Percentiles rank a stretch among this genome's conserved stretches.
These are phyloP conservation scores for Leptonema lineaticorne DNA, from an alignment of 1,140 invertebrate species.

Conservation along the genomic window DNA sequence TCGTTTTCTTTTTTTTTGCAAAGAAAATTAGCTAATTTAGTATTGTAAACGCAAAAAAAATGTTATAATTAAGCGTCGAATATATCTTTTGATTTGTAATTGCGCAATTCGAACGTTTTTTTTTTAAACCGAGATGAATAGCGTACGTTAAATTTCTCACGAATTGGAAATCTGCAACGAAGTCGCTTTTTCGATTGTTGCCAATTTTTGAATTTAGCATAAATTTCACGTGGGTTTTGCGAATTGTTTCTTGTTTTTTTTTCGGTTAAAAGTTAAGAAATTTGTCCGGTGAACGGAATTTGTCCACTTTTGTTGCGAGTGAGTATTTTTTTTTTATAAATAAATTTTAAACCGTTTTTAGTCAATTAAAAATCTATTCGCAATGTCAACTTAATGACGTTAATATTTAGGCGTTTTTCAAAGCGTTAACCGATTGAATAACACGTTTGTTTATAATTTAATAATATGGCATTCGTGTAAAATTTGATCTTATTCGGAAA, in stretches of 20 bases:
- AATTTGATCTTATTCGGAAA: no score
- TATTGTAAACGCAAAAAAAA: slow-evolving; percentile 5
- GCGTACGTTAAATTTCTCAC: slow-evolving; percentile 3
- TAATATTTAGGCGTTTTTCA: no score
- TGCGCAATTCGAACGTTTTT: neutral
- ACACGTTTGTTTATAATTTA: no score
- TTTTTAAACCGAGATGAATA: neutral
- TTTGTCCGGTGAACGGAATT: neutral
- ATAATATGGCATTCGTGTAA: no score
- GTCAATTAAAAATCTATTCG: no score
- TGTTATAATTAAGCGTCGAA: neutral
- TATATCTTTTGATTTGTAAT: neutral
- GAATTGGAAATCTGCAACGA: no score
- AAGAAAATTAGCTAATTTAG: slow-evolving; percentile 5
- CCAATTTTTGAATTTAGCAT: neutral
- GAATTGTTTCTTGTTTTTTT: neutral
- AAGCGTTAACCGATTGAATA: no score
- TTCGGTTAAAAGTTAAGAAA: slow-evolving; percentile 6
- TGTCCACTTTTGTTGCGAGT: neutral
- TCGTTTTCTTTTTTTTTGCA: no score
- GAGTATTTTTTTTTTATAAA: no score
- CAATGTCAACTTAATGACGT: no score
- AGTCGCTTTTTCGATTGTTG: neutral
- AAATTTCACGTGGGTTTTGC: neutral
- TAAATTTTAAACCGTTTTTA: no score